These are phyloP conservation scores for Todiramphus chloris DNA, from an alignment of 2,113 vertebrate species.

Conservation along the genomic window DNA sequence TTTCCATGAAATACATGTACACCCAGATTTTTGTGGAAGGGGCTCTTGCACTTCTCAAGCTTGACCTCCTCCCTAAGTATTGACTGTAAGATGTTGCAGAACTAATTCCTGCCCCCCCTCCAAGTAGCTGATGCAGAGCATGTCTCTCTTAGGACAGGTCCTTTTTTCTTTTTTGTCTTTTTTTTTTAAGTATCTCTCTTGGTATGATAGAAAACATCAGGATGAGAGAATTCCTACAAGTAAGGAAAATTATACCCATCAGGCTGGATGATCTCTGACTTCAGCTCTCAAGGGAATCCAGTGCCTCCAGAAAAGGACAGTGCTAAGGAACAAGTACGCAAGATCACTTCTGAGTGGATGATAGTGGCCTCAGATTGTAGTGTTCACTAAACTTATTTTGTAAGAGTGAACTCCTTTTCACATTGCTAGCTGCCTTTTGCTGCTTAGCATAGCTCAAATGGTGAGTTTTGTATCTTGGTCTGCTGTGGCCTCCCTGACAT, in stretches of 20 bases:
- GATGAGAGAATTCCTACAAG: neutral
- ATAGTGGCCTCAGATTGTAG: neutral
- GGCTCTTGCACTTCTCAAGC: neutral
- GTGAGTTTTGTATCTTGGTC: neutral
- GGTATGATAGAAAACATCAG: neutral
- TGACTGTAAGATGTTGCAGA: neutral
- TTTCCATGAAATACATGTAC: neutral
- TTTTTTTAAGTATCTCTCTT: neutral
- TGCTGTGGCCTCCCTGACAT: neutral
- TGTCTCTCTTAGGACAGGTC: neutral
- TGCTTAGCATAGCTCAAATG: neutral
- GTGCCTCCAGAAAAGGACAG: neutral
- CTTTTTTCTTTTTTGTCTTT: no score
- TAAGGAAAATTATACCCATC: neutral
- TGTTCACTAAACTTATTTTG: neutral
- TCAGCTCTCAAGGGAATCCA: neutral
- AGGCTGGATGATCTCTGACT: neutral
- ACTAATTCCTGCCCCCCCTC: neutral
- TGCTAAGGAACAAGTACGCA: neutral
- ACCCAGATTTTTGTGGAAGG: neutral
- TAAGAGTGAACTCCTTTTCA: neutral
- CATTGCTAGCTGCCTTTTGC: neutral
- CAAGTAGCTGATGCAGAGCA: neutral
- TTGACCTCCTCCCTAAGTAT: neutral
- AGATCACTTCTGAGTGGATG: neutral